Evolutionary conservation across 2,888 invertebrate genomes (phyloP).

Genomic region (Coremacera marginata): DNA sequence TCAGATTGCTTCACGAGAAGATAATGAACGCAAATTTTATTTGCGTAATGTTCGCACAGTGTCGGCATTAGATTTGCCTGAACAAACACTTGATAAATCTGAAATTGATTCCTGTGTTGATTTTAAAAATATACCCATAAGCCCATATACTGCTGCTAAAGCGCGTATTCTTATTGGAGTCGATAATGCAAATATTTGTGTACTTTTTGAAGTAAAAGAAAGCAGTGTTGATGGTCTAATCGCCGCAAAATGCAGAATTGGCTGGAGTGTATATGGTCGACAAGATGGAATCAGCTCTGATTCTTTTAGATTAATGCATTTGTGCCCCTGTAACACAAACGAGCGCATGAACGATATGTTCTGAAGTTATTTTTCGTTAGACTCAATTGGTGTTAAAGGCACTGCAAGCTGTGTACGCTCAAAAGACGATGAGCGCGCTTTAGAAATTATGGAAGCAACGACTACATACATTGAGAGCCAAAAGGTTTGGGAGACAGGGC

Average conservation of each 20-base stretch:
- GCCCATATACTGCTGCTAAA: not conserved
- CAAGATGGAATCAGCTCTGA: not conserved
- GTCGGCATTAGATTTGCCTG: not conserved
- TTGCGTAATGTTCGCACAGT: not conserved
- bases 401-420: not conserved
- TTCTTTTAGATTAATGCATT: not conserved
- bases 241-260: constrained; percentile 25
- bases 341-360: not conserved
- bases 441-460: not conserved
- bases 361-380: not conserved
- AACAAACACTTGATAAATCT: not conserved
- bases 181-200: constrained; percentile 1
- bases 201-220: not conserved
- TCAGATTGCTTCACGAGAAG: not conserved
- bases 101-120: not conserved
- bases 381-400: not conserved
- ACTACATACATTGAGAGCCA: not conserved
- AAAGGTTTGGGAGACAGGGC: no score
- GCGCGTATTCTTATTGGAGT: constrained; percentile 6
- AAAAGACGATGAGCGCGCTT: not conserved
- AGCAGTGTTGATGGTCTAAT: not conserved
- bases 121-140: not conserved
- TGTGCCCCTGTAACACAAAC: not conserved
- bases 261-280: constrained; percentile 15
- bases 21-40: not conserved